phyloP scores from a whole-genome alignment of 2,888 invertebrate genomes.

The Piscicola geometra region DNA sequence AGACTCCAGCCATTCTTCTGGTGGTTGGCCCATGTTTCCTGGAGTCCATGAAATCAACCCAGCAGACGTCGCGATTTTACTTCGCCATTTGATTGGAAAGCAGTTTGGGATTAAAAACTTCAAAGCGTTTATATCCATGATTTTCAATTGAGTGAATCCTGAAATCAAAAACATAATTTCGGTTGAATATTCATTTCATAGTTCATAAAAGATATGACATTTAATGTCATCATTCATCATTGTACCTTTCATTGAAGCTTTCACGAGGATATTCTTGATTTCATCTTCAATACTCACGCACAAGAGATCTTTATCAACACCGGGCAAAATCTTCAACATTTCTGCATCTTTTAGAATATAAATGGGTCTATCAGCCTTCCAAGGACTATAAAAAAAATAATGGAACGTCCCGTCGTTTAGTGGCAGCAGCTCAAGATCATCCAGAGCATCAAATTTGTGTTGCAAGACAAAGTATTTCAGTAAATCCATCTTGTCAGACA shows the following conservation, averaged over 20 bases:
- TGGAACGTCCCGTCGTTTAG: constrained; percentile 43
- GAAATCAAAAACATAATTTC: constrained; percentile 2
- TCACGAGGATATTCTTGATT: constrained; percentile 31
- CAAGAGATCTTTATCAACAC: constrained; percentile 40
- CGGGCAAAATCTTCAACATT: constrained; percentile 38
- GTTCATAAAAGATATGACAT: not conserved
- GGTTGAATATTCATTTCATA: not conserved
- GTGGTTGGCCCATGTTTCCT: constrained; percentile 38
- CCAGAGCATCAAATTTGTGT: constrained; percentile 39
- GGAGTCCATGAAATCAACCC: constrained; percentile 39
- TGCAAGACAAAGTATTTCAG: constrained; percentile 36
- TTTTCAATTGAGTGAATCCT: constrained; percentile 44
- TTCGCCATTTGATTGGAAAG: constrained; percentile 40
- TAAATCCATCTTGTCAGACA: constrained; percentile 39
- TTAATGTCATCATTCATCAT: not conserved
- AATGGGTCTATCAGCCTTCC: constrained; percentile 39
- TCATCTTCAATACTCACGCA: constrained; percentile 40
- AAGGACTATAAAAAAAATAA: constrained; percentile 39
- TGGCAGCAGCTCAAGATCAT: constrained; percentile 45
- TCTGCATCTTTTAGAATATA: constrained; percentile 34
- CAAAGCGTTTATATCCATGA: constrained; percentile 35
- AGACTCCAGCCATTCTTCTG: constrained; percentile 39
- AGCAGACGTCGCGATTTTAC: constrained; percentile 13
- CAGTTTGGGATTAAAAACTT: constrained; percentile 37
- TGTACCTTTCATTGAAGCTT: constrained; percentile 37